A percentile compares a stretch with the other conserved stretches of the same genome.
These are phyloP conservation scores for Chaenodraco wilsoni DNA, from an alignment of 2,797 vertebrate species.

Conservation along the genomic window DNA sequence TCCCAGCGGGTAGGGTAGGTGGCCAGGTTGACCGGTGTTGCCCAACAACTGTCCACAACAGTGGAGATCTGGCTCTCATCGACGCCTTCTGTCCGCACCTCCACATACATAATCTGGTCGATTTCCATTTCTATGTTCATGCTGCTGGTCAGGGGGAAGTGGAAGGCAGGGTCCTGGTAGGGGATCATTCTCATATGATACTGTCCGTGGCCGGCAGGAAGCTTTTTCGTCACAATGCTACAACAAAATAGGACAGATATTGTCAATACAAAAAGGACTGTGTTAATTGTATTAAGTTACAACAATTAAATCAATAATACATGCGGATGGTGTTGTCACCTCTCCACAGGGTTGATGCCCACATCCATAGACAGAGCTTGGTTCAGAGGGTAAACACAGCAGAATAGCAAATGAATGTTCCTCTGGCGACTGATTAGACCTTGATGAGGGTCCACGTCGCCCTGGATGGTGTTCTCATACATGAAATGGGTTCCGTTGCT, in stretches of 20 bases:
- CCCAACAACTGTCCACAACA: conserved; percentile 79
- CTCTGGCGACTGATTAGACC: conserved; percentile 62
- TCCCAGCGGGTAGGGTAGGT: conserved; percentile 60
- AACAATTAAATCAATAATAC: background rate
- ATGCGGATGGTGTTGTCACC: conserved; percentile 29
- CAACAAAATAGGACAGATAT: background rate
- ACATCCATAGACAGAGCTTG: conserved; percentile 73
- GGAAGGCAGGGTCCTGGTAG: conserved; percentile 66
- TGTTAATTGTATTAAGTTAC: background rate
- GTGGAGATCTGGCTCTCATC: conserved; percentile 64
- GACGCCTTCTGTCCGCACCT: conserved; percentile 64
- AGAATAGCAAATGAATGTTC: conserved; percentile 66
- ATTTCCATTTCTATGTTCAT: conserved; percentile 49
- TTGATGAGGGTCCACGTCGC: conserved; percentile 37
- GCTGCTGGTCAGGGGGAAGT: conserved; percentile 26
- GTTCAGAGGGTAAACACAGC: conserved; percentile 70
- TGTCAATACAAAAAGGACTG: background rate
- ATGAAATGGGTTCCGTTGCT: conserved; percentile 80
- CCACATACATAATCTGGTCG: conserved; percentile 69
- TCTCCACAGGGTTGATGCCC: conserved; percentile 70
- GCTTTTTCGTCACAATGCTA: conserved; percentile 60
- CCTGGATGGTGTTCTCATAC: conserved; percentile 77
- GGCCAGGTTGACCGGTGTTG: conserved; percentile 65
- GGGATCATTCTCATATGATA: conserved; percentile 70
- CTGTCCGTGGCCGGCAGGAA: conserved; percentile 60